Evolutionary conservation across 2,797 vertebrate genomes (phyloP), one percentile per base, ranked within the genome.

Genomic region (Nyctalus aviator): DNA sequence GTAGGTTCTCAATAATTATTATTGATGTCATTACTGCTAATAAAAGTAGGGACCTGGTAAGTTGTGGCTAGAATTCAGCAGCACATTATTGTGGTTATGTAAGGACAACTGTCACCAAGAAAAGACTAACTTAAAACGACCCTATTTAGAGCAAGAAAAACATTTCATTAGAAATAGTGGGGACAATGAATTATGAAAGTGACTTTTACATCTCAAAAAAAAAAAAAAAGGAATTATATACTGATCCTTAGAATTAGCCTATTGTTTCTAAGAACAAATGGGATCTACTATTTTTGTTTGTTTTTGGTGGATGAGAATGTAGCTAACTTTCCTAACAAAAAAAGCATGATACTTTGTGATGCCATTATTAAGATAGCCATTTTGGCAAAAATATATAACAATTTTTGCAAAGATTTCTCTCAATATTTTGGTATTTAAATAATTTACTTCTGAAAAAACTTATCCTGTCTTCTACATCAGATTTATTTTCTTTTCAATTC

Each of bases 361-460:
- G 12, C 35, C 6, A 83, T 69, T 85, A 69, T 75, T 64, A 82
- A 30, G 14, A 32, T 5, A 57, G 46, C 13, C 76, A 37, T 78
- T 90, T 83, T 59, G 11, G n/a, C 10, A 73, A 82, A 94, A 90
- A 66, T 41, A n/a, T 37, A 21, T 46, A 71, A 30, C 17, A 46
- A 46, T 21, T 50, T 89, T 92, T 94, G 71, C n/a, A 57, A 76
- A 55, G 8, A 5, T 8, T 85, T 77, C 35, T 71, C 44, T 77
- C 46, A 30, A 32, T 25, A 64, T 78, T 77, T 81, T 86, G 27
- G 32, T 69, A 79, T 46, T 87, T 50, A 55, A 79, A 64, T 79
- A 75, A 93, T 69, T n/a, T n/a, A 84, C 20, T 90, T 79, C 82
- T 64, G 62, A 84, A 85, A 18, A 93, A 93, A 55, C 15, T 46